A percentile compares a stretch with the other conserved stretches of the same genome.
Evolutionary conservation across 1,140 invertebrate species (phyloP).

Genomic region (Scaptomyza montana): DNA sequence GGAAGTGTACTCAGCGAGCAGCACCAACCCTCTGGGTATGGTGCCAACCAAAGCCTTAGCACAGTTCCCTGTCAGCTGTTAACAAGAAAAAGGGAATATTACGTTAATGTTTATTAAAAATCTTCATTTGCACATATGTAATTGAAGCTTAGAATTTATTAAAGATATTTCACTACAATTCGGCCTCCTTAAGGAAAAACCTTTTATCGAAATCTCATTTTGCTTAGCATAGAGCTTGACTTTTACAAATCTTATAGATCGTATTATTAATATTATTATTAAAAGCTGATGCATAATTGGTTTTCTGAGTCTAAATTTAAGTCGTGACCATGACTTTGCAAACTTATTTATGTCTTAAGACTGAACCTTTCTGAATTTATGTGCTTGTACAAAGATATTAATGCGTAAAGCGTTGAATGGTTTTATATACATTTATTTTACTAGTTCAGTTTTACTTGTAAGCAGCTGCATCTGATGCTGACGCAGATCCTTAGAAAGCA

Average conservation of each 20-base stretch:
- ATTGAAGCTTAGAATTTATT: too few species aligned
- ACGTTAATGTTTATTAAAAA: too few species aligned
- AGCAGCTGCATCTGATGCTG: too few species aligned
- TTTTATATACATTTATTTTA: not conserved
- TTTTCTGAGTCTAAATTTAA: too few species aligned
- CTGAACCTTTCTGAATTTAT: not conserved
- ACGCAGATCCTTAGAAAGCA: not conserved
- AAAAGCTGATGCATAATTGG: too few species aligned
- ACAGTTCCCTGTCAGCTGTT: constrained; percentile 53
- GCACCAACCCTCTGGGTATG: constrained; percentile 50
- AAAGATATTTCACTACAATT: too few species aligned
- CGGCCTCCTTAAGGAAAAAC: too few species aligned
- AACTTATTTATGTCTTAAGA: not conserved
- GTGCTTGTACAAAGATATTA: not conserved
- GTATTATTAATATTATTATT: too few species aligned
- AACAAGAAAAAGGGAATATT: not conserved
- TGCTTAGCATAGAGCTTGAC: too few species aligned
- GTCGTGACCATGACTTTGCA: not conserved
- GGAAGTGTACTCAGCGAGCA: constrained; percentile 44
- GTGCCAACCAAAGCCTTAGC: constrained; percentile 57
- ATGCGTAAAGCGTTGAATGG: not conserved
- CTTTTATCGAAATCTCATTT: too few species aligned
- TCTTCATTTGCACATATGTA: too few species aligned
- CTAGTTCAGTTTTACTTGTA: not conserved
- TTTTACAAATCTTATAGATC: too few species aligned